These are phyloP conservation scores for Phrynosoma blainvillii DNA, from an alignment of 2,113 vertebrate genomes.

Conservation along the genomic window DNA sequence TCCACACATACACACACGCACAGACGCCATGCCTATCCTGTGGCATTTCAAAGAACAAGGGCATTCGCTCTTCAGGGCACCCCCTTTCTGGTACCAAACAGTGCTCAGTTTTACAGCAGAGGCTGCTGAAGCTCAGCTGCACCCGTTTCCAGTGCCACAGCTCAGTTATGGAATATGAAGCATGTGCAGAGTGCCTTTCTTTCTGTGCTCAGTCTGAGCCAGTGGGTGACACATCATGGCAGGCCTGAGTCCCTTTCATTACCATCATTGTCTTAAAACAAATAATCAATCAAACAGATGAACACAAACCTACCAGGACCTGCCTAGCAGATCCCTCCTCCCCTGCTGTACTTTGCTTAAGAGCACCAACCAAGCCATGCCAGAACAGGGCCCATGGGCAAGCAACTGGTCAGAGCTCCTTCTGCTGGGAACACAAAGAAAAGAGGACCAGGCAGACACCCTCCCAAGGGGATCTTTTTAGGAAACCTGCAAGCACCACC, in stretches of 20 bases:
- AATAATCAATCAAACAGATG: neutral
- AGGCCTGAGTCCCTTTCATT: neutral
- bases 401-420: neutral
- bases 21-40: neutral
- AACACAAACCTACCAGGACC: too few species aligned
- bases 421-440: neutral
- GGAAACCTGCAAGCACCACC: neutral
- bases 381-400: neutral
- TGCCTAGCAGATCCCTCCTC: neutral
- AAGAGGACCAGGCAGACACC: too few species aligned
- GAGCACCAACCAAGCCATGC: neutral
- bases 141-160: neutral
- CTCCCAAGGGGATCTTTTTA: neutral
- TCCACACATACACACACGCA: neutral
- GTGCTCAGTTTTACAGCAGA: neutral
- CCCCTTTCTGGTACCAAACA: neutral
- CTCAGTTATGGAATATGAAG: neutral
- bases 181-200: neutral
- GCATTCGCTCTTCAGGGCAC: too few species aligned
- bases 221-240: too few species aligned
- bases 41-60: constrained; percentile 10
- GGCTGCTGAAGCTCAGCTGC: neutral
- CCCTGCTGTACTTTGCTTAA: too few species aligned
- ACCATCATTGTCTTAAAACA: neutral
- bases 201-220: neutral